Evolutionary conservation across 2,113 vertebrate genomes (phyloP), one percentile per base, ranked within the genome.

Genomic region (Triplophysa siluroides): DNA sequence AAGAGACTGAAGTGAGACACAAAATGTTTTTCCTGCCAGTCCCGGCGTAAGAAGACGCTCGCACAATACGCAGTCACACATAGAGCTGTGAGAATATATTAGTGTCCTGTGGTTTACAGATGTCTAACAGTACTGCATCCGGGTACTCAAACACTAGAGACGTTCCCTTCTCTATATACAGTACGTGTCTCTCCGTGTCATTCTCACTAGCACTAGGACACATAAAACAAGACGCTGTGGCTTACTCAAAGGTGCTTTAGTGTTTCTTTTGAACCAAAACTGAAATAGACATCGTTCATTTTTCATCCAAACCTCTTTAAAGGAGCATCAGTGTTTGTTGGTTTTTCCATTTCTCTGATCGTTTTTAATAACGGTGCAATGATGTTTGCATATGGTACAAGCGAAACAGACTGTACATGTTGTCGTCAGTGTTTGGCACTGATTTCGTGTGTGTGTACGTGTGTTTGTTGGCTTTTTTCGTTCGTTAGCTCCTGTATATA

Each of bases 401-500:
- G 41, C 23, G 7, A 41, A 65, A 65, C 19, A 24, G 61, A 76
- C 61, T 64, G 24, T 76, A 76, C n/a, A 76, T 76, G 74, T 65
- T 33, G 60, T 65, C 61, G 43, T 45, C 61, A 76, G 74, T 65
- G 74, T 76, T 29, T 76, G 90, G 88, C 91, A 90, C 69, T 79
- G 67, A 72, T 62, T 65, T 26, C 23, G 13, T 76, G 88, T 80
- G 90, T 91, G 89, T 89, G 89, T 91, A 88, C 92, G 80, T 79
- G 85, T 88, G 86, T 83, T 88, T 87, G 88, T 91, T 90, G 87
- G 88, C 90, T 88, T 91, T 83, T 85, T 86, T 78, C 73, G 89
- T 89, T 88, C 80, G 61, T 78, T 86, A 87, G 89, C 90, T 82
- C 90, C 89, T 92, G 88, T 90, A 91, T 84, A 85, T 64, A 89